Percentiles rank a stretch among this genome's conserved stretches.
These are phyloP conservation scores for Drosophila oshimai DNA, from an alignment of 1,140 invertebrate genomes.

Conservation along the genomic window DNA sequence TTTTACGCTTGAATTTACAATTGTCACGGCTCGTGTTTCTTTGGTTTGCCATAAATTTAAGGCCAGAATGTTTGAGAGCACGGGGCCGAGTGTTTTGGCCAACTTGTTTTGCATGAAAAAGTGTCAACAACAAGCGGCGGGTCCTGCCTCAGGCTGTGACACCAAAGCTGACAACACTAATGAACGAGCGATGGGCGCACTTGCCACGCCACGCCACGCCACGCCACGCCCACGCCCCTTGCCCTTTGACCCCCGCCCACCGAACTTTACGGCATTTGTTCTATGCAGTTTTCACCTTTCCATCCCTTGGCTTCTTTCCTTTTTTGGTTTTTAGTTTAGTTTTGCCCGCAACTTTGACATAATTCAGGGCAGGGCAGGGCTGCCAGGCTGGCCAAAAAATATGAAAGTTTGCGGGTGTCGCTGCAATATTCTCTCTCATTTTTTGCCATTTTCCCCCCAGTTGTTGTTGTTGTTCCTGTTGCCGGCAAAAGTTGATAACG, in stretches of 20 bases:
- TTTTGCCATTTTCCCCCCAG: constrained; percentile 15
- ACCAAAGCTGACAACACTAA: constrained; percentile 72
- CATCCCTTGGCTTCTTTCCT: constrained; percentile 6
- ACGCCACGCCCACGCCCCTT: neutral
- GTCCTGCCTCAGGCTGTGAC: constrained; percentile 53
- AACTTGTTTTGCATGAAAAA: constrained; percentile 58
- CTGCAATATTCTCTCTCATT: constrained; percentile 44
- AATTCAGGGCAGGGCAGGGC: constrained; percentile 69
- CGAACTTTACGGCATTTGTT: constrained; percentile 67
- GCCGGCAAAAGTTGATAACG: constrained; percentile 78
- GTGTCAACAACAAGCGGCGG: constrained; percentile 57
- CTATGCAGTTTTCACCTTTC: constrained; percentile 60
- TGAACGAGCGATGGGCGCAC: constrained; percentile 53
- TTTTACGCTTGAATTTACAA: constrained; percentile 52
- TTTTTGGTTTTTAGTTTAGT: constrained; percentile 1
- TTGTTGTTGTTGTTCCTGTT: constrained; percentile 54
- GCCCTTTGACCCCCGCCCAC: neutral
- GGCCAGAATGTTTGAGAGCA: neutral
- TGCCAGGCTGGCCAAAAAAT: constrained; percentile 62
- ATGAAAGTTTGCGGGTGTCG: constrained; percentile 64
- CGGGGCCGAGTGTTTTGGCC: constrained; percentile 20
- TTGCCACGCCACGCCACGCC: constrained; percentile 27
- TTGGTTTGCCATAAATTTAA: constrained; percentile 45
- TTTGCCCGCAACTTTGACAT: constrained; percentile 71
- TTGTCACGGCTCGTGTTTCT: constrained; percentile 18